Percentiles rank a stretch among this genome's conserved stretches.
phyloP scores from a whole-genome alignment of 2,113 vertebrate species.

The Tyrannus savana region DNA sequence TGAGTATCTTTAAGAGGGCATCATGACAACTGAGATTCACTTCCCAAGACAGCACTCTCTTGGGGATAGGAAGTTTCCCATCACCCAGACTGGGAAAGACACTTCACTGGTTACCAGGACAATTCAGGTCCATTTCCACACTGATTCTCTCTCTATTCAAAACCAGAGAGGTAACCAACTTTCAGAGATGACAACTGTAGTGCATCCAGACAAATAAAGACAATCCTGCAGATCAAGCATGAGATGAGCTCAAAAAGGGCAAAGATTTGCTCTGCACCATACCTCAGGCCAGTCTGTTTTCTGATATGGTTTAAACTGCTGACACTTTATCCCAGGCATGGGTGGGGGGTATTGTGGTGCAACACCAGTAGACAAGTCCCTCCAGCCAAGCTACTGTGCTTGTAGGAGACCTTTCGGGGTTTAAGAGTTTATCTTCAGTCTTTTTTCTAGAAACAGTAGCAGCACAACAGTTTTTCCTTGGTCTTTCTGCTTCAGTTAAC shows the following conservation, averaged over 20 bases:
- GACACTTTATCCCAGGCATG: background rate
- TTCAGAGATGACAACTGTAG: background rate
- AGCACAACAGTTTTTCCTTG: background rate
- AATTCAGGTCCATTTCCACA: background rate
- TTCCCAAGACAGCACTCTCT: background rate
- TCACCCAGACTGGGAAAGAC: background rate
- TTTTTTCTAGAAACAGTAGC: background rate
- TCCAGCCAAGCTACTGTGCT: background rate
- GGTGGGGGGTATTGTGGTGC: fast-evolving
- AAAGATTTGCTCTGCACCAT: background rate
- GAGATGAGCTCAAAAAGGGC: background rate
- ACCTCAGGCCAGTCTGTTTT: background rate
- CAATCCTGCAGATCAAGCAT: background rate
- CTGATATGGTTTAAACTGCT: background rate
- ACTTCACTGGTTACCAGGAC: background rate
- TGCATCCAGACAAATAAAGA: background rate
- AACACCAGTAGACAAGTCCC: fast-evolving
- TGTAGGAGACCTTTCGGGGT: fast-evolving
- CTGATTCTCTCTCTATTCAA: background rate
- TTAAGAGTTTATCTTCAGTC: background rate
- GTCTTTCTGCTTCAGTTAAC: background rate
- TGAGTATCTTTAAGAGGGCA: background rate
- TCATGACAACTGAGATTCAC: background rate
- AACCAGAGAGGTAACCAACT: background rate
- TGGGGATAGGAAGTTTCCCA: fast-evolving